Base-by-base conservation (phyloP, 2,888 invertebrate genomes). In the Vannuccia rotundouncinata region DNA sequence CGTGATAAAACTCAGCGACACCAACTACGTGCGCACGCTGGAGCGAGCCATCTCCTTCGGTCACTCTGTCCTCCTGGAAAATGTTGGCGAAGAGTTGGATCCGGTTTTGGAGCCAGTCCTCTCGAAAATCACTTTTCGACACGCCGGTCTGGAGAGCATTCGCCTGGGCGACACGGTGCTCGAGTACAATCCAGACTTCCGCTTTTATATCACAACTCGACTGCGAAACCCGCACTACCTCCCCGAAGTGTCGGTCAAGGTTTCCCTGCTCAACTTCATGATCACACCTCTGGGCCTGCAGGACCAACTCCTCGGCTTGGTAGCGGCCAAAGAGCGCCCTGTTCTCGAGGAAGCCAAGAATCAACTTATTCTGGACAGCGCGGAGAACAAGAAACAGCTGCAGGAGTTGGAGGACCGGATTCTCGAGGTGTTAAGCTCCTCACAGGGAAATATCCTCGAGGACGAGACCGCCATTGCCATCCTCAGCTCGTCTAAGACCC, bases 361-460 rank as follows among this genome's bases (percentile, higher is more conserved):
- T 89, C 92, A 93, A 86, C 91, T 96, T 85, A 95, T 95, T 84
- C 90, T 95, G 1, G 95, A 96, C 87, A 92, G 93, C 75, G 95
- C 95, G 2, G 92, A 91, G 84, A 96, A 96, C 88, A 94, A 94
- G 88, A 92, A 93, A 85, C 93, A 94, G 83, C 88, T 95, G 81
- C 95, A 95, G 86, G 95, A 95, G 87, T 93, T 95, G 81, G 96
- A 97, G 88, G 94, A 95, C 85, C 92, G 95, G 89, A 97, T 97
- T 84, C 90, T 97, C 0, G 92, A 94, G 90, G 94, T 95, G 81
- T 87, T 95, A 0, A 92, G 95, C 0, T 91, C 93, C 0, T 94
- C 95, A 0, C 83, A 86, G 85, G 86, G 87, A 0, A 74, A 59
- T 0, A 95, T 97, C 82, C 89, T 96, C 59, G 96, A 96, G 88